A percentile compares a stretch with the other conserved stretches of the same genome.
Conservation (phyloP, 2,888 invertebrate genomes). For the Tridacna gigas region DNA sequence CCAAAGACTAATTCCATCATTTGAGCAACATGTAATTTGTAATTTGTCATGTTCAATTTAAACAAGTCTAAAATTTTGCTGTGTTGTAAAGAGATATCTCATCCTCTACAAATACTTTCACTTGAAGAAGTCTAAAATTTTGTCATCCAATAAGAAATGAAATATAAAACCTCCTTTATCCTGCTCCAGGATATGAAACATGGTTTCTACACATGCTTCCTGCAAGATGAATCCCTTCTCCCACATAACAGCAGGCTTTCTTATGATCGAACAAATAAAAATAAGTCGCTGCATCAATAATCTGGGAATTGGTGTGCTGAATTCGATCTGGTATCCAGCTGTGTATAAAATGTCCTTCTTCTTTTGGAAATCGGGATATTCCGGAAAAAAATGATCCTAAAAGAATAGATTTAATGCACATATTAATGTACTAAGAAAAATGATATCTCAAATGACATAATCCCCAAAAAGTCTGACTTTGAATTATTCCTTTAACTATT, state of each 20-base stretch:
- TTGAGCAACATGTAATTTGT: too few relatives aligned
- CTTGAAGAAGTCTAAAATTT: too few relatives aligned
- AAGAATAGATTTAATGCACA: slow-evolving; percentile 2
- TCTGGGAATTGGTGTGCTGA: slow-evolving; percentile 38
- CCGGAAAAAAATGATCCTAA: slow-evolving; percentile 54
- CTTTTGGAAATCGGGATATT: slow-evolving; percentile 33
- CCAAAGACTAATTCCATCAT: too few relatives aligned
- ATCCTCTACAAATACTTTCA: too few relatives aligned
- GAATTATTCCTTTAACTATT: too few relatives aligned
- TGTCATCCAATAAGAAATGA: too few relatives aligned
- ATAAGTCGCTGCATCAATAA: slow-evolving; percentile 49
- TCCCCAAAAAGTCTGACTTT: too few relatives aligned
- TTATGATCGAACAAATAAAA: slow-evolving; percentile 38
- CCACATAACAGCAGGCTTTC: slow-evolving; percentile 53
- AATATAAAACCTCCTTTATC: slow-evolving; percentile 39
- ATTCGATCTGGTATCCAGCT: slow-evolving; percentile 39
- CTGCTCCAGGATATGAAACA: slow-evolving; percentile 30
- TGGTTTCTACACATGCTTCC: slow-evolving; percentile 59
- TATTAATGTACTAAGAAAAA: not conserved
- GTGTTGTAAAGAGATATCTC: too few relatives aligned
- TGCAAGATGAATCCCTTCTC: slow-evolving; percentile 58
- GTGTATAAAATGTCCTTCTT: slow-evolving; percentile 45
- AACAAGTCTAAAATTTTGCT: too few relatives aligned
- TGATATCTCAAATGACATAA: too few relatives aligned
- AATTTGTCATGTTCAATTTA: too few relatives aligned